Evolutionary conservation across 53 echinoderm and acorn worm genomes (phyloP), one percentile per base, ranked within the genome.

Genomic region (Actinopyga echinites): DNA sequence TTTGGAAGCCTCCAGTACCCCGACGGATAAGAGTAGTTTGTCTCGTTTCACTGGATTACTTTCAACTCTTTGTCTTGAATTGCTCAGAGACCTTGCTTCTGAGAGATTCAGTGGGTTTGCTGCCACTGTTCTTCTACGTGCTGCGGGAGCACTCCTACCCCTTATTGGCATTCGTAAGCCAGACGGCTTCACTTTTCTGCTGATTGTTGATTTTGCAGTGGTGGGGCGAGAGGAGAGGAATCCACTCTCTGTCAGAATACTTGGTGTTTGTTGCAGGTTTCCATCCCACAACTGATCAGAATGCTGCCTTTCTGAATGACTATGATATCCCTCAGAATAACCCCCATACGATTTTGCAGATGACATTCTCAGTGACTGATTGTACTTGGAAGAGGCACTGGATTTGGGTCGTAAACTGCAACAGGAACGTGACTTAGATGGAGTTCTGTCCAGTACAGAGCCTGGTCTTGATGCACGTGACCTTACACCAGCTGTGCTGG

Each of bases 121-220:
- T 25, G 75, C 44, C 30, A 5, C 69, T 33, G 30, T 74, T 58
- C 52, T 90, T 71, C 57, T 84, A 69, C n/a, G n/a, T 55, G 90
- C 57, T 6, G 77, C 92, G 8, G 94, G 97, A 23, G 97, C 97
- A 85, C 96, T 96, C 58, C 92, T 91, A n/a, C 92, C 92, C 24
- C 95, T 86, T 82, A 85, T 30, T 19, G 94, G 94, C 30, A 75
- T 54, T 64, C 57, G 44, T 37, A 81, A 24, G 20, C 75, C 79
- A 54, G 81, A 80, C 11, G 8, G 55, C 24, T 31, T 78, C 1
- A 8, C 29, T 19, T 55, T 56, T 11, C 63, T 62, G 63, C 89
- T 89, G 17, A 86, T 88, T 17, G 85, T 80, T 15, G 97, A 92
- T 79, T 88, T 82, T n/a, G 94, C 92, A 20, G 99, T 99, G 24